Conservation (phyloP, 2,113 vertebrate species). For the Rhegmatorhina hoffmannsi region DNA sequence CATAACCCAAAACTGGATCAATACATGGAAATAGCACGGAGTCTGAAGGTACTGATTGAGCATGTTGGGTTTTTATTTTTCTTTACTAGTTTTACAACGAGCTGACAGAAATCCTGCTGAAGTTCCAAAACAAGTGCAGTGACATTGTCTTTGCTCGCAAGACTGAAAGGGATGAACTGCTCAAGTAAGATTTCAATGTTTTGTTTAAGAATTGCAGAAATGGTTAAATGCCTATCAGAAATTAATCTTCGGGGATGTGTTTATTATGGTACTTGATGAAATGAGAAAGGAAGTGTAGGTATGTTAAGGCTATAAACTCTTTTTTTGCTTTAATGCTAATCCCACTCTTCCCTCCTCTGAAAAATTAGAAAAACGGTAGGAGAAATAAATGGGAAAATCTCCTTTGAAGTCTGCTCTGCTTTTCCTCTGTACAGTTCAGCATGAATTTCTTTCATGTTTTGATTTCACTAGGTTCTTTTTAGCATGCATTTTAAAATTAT, state of each 20-base stretch:
- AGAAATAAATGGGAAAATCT: not conserved
- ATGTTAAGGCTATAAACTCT: not conserved
- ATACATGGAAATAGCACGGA: not conserved
- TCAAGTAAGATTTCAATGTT: conserved; percentile 83
- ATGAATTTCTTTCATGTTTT: not conserved
- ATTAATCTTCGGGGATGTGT: not conserved
- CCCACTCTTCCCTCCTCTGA: not conserved
- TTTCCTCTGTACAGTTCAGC: not conserved
- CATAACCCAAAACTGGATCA: not conserved
- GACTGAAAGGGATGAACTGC: conserved; percentile 95
- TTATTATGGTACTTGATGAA: not conserved
- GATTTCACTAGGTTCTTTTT: not conserved
- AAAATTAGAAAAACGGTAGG: not conserved
- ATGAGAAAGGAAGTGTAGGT: not conserved
- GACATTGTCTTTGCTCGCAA: conserved; percentile 98
- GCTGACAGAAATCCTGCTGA: conserved; percentile 94
- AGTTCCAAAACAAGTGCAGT: conserved; percentile 98
- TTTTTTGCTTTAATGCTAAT: not conserved
- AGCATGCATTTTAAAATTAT: not conserved
- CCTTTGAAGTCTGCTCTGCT: not conserved
- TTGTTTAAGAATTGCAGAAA: not conserved
- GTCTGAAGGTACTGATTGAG: not conserved
- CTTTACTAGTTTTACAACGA: conserved; percentile 92
- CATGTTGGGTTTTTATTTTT: not conserved
- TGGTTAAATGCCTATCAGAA: not conserved